Conservation (phyloP, 2,888 invertebrate genomes). For the Thumatha senex region DNA sequence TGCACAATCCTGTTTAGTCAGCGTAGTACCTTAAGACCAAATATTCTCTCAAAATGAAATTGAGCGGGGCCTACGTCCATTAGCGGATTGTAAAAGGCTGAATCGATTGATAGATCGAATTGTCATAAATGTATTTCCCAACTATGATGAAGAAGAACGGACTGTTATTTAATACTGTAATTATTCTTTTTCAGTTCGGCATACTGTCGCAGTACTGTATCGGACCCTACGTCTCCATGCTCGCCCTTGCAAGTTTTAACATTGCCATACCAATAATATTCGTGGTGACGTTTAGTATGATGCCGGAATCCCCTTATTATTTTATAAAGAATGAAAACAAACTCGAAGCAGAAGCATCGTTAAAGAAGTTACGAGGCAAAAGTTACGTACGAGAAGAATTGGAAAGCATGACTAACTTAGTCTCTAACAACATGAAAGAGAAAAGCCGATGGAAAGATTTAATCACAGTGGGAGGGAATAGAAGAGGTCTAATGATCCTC, state of each 20-base stretch:
- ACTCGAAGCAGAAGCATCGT: conserved; percentile 79
- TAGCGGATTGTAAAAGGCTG: no score
- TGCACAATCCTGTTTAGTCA: no score
- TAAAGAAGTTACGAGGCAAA: conserved; percentile 82
- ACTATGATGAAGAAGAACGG: no score
- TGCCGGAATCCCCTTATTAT: conserved; percentile 87
- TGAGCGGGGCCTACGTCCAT: no score
- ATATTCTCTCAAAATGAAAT: no score
- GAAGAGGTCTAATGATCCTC: conserved; percentile 83
- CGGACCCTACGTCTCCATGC: conserved; percentile 83
- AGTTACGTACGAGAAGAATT: conserved; percentile 81
- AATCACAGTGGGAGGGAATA: conserved; percentile 72
- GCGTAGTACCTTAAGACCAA: no score
- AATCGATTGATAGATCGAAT: no score
- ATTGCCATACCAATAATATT: conserved; percentile 82
- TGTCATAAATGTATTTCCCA: no score
- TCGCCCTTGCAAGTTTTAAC: conserved; percentile 80
- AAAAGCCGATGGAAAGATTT: conserved; percentile 77
- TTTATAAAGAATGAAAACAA: conserved; percentile 74
- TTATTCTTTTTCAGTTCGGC: conserved; percentile 72
- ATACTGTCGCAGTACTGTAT: conserved; percentile 84
- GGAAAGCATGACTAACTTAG: conserved; percentile 78
- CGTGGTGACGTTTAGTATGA: conserved; percentile 80
- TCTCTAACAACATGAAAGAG: conserved; percentile 79
- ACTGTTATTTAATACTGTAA: no score